Evolutionary conservation across 2,113 vertebrate species (phyloP).

Genomic region (Leucosticte australis): DNA sequence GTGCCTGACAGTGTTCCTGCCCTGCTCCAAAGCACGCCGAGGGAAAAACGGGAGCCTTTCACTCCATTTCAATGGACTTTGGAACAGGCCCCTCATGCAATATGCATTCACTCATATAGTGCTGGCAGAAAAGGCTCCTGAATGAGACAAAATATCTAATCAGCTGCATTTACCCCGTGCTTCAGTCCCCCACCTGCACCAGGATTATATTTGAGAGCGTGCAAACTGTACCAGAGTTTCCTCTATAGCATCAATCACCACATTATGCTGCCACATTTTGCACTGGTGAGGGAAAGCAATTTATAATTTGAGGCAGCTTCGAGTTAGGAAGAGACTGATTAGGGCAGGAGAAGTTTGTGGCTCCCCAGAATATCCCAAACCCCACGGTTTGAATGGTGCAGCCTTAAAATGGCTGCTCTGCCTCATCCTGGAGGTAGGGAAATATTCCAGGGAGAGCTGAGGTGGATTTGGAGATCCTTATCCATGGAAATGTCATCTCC

Average conservation of each 20-base stretch:
- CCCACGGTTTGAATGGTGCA: not conserved
- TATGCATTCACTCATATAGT: slow-evolving; percentile 59
- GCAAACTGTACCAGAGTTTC: slow-evolving; percentile 46
- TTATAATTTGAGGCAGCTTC: slow-evolving; percentile 14
- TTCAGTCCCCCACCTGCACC: slow-evolving; percentile 64
- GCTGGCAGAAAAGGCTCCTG: slow-evolving; percentile 57
- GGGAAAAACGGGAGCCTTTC: slow-evolving; percentile 8
- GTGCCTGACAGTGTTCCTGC: not conserved
- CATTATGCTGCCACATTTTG: not conserved
- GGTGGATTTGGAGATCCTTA: not conserved
- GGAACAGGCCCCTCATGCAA: slow-evolving; percentile 60
- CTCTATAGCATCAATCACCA: slow-evolving; percentile 66
- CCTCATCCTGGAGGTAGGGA: not conserved
- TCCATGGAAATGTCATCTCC: not conserved
- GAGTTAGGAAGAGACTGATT: slow-evolving; percentile 59
- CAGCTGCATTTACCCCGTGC: slow-evolving; percentile 61
- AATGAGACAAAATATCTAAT: slow-evolving; percentile 70
- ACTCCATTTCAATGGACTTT: slow-evolving; percentile 8
- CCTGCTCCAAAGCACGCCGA: not conserved
- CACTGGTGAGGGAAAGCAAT: slow-evolving; percentile 33
- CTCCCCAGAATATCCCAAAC: not conserved
- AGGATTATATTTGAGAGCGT: slow-evolving; percentile 42
- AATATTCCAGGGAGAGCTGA: not conserved
- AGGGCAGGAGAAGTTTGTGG: slow-evolving; percentile 6
- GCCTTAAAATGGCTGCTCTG: not conserved